Base-by-base conservation (phyloP, 2,113 vertebrate genomes). In the Tonatia bakeri region DNA sequence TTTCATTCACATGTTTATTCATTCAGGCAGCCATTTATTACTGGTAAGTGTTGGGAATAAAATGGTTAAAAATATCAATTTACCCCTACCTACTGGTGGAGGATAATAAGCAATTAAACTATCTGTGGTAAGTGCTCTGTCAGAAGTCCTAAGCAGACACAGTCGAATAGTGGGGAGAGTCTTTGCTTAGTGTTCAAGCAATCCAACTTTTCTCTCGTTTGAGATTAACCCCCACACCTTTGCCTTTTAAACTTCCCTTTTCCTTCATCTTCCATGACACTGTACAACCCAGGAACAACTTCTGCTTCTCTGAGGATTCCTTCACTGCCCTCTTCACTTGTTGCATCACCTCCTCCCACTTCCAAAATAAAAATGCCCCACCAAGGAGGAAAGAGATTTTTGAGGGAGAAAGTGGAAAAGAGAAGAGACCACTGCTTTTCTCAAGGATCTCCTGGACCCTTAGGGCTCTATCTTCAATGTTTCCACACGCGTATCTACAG, bases 41-140 rank as follows among this genome's bases (percentile, higher is more conserved):
- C 20, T 72, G n/a, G 52, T 69, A 92, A 90, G 77, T 82, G 28
- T 24, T 91, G 43, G 56, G 36, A 83, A 91, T 88, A 86, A 95
- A 92, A 69, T 59, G 80, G 73, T 33, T 77, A 77, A 70, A 33
- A 84, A 72, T 96, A 50, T 47, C 88, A 83, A 84, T 40, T 80
- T 65, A 28, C 4, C 38, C 64, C 47, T 85, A 38, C 75, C 38
- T 90, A 28, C 56, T n/a, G 24, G 19, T 69, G 15, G 47, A 72
- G 65, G 87, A 82, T 61, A 92, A 31, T 50, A 52, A 50, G n/a
- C 75, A 67, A 91, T 83, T 87, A 76, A 76, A 92, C 45, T n/a
- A 84, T 54, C 72, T 0, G 0, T 43, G 70, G 10, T 87, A 76
- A 94, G 13, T 38, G 64, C 75, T 59, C 45, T 8, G 2, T 81